Evolutionary conservation across 2,797 vertebrate genomes (phyloP).

Genomic region (Tinamus major): DNA sequence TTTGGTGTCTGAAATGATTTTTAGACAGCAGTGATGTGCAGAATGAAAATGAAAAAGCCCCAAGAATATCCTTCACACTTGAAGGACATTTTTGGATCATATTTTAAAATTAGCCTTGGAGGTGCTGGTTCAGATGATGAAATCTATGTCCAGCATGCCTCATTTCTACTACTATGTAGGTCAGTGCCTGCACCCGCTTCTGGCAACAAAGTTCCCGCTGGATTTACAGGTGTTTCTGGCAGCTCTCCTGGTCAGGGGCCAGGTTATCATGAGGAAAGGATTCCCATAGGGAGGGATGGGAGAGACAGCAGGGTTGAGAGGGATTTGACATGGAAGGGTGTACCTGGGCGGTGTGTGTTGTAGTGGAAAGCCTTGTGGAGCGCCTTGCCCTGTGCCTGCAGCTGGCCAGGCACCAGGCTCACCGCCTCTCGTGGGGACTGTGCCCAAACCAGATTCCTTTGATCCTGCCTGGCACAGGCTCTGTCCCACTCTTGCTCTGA

Average conservation of each 20-base stretch:
- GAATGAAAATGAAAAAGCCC: neutral
- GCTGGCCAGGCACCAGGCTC: accelerated
- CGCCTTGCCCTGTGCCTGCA: neutral
- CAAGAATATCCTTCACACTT: neutral
- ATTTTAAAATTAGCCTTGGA: neutral
- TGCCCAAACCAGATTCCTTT: neutral
- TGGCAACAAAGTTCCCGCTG: neutral
- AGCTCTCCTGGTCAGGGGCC: neutral
- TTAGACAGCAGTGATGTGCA: neutral
- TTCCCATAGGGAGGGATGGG: neutral
- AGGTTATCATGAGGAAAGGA: neutral
- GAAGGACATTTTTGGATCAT: neutral
- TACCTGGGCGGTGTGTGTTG: neutral
- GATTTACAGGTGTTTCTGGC: neutral
- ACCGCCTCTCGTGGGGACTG: neutral
- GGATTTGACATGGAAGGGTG: neutral
- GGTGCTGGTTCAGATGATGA: neutral
- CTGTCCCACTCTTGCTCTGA: neutral
- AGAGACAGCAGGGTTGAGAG: neutral
- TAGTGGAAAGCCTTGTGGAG: neutral
- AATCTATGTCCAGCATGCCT: neutral
- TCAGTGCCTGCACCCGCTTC: neutral
- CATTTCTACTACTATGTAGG: neutral
- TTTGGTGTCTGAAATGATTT: neutral
- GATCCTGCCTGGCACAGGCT: neutral